A percentile compares a stretch with the other conserved stretches of the same genome.
Evolutionary conservation across 2,797 vertebrate species (phyloP).

Genomic region (Pseudomugil tenellus): DNA sequence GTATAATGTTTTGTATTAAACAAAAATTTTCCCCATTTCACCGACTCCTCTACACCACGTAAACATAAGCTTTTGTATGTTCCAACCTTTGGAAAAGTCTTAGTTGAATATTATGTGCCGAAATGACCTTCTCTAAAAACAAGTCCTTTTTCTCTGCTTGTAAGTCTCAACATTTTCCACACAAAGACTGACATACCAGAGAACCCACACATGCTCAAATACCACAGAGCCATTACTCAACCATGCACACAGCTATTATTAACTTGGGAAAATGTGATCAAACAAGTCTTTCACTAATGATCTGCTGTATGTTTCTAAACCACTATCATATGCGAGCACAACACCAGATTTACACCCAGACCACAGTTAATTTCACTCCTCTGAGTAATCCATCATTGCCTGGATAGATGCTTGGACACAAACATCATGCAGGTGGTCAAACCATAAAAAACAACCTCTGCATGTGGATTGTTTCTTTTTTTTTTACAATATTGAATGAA

Average conservation of each 20-base stretch:
- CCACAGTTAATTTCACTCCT: constrained; percentile 43
- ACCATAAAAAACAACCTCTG: constrained; percentile 1
- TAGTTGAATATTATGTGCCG: not conserved
- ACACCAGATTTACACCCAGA: constrained; percentile 36
- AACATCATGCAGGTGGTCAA: constrained; percentile 42
- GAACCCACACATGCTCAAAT: constrained; percentile 20
- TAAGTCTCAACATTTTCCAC: constrained; percentile 26
- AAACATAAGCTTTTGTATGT: not conserved
- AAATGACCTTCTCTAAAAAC: constrained; percentile 39
- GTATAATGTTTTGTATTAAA: not conserved
- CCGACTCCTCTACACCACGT: not conserved
- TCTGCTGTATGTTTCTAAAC: constrained; percentile 57
- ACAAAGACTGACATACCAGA: constrained; percentile 24
- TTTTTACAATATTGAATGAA: not conserved
- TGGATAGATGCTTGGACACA: constrained; percentile 47
- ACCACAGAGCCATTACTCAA: constrained; percentile 66
- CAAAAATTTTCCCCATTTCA: not conserved
- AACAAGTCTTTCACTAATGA: constrained; percentile 73
- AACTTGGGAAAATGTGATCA: constrained; percentile 70
- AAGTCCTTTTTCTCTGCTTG: constrained; percentile 4
- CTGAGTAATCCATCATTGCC: constrained; percentile 62
- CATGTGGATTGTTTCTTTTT: not conserved
- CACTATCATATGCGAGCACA: constrained; percentile 57
- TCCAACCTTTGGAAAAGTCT: not conserved
- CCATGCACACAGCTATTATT: constrained; percentile 67